Base-by-base conservation (phyloP, 2,797 vertebrate genomes). In the Manis pentadactyla region DNA sequence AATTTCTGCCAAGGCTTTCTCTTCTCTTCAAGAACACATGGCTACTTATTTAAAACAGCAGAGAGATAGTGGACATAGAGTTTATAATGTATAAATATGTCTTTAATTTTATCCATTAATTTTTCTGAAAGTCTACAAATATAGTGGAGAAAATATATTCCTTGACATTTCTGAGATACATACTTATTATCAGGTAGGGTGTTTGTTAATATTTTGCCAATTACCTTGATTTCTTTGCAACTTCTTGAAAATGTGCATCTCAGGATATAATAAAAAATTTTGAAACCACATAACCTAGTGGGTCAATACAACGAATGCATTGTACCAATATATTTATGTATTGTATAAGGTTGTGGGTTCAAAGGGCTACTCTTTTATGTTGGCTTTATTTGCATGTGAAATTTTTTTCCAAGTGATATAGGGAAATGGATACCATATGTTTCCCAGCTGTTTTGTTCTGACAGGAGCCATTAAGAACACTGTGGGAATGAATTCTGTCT, bases 391-490 rank as follows among this genome's bases (percentile, higher is more conserved):
- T 99, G 99, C 98, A 99, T 98, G 98, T 98, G 98, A 98, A 98
- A 98, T 99, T 98, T 99, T 99, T 99, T 99, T 98, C 98, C 98
- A 99, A 99, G 98, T 98, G 98, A 99, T 99, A 99, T 97, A 98
- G 98, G 98, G 98, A 98, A 99, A 99, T 99, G 98, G 98, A 99
- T 98, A 98, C 98, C 99, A 99, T 98, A 99, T 99, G 99, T 98
- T 99, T 98, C 96, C 98, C 98, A 99, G 99, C 99, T 99, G 98
- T 98, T 99, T 98, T 96, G 94, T 96, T 98, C 98, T 98, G 98
- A 98, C 98, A 98, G 98, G 98, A 98, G 98, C 98, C 98, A 98
- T 98, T 98, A 98, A 98, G 98, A 98, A 95, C 59, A 90, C 98
- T 97, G 98, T 98, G 98, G 98, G 99, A 99, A 99, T 98, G 95